Conservation (phyloP, 2,888 invertebrate genomes). For the Drosophila robusta region DNA sequence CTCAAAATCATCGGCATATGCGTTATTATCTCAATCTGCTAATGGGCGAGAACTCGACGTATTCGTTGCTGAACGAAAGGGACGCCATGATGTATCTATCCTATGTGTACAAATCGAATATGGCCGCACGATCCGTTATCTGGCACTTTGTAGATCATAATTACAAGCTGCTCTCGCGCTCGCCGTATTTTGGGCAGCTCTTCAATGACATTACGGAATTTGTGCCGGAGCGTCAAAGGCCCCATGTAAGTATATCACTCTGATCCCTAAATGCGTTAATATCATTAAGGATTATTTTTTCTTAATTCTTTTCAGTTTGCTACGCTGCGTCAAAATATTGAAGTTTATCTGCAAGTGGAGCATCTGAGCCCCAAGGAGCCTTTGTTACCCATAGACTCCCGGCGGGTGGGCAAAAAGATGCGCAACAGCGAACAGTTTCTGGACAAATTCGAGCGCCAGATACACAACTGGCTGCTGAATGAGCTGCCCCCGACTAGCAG, state of each 20-base stretch:
- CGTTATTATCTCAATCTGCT: constrained; percentile 72
- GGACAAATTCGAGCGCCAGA: constrained; percentile 72
- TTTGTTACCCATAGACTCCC: constrained; percentile 62
- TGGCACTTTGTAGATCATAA: constrained; percentile 78
- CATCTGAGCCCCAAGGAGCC: constrained; percentile 18
- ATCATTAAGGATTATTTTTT: too few relatives aligned
- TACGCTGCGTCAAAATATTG: constrained; percentile 63
- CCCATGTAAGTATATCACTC: constrained; percentile 49
- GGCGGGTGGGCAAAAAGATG: constrained; percentile 70
- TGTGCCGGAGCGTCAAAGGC: constrained; percentile 56
- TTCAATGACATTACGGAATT: constrained; percentile 78
- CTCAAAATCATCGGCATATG: constrained; percentile 69
- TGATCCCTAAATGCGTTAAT: neutral
- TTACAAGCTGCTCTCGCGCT: constrained; percentile 68
- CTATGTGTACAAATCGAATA: constrained; percentile 75
- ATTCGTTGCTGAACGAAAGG: constrained; percentile 58
- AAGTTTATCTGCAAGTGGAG: constrained; percentile 39
- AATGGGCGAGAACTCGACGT: constrained; percentile 75
- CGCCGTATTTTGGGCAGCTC: constrained; percentile 63
- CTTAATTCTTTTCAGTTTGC: constrained; percentile 64
- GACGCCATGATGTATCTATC: constrained; percentile 77
- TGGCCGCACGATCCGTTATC: constrained; percentile 67
- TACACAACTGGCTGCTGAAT: constrained; percentile 74
- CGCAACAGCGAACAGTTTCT: constrained; percentile 67
- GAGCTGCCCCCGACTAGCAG: constrained; percentile 35